phyloP scores from a whole-genome alignment of 30 jellyfish, hydroid and myxozoan species.

The Rhopilema esculentum region DNA sequence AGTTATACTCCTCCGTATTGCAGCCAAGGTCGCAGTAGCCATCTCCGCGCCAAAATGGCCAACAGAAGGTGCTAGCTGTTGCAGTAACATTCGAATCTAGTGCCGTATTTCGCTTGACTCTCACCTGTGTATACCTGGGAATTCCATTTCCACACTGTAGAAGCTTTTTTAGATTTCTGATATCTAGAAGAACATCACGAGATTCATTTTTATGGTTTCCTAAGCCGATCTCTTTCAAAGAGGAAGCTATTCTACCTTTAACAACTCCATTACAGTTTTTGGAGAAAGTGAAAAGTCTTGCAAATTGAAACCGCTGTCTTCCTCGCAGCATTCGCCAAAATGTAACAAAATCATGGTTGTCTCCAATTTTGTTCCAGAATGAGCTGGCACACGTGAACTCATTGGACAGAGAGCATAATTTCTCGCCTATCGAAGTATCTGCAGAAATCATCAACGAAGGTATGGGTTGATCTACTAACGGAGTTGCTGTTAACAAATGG shows the following conservation, averaged over 20 bases:
- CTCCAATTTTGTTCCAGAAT: not conserved
- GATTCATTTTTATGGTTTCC: not conserved
- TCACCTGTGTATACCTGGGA: not conserved
- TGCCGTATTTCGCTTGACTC: not conserved
- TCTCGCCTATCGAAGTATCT: not conserved
- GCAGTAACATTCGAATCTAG: not conserved
- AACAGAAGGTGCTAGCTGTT: conserved; percentile 22
- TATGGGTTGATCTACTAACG: not conserved
- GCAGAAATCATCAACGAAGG: not conserved
- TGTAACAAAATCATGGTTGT: not conserved
- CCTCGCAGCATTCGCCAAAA: not conserved
- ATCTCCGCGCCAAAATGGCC: conserved; percentile 68
- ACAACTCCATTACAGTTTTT: not conserved
- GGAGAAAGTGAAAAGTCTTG: not conserved
- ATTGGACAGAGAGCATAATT: not conserved
- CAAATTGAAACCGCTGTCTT: not conserved
- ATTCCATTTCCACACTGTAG: not conserved
- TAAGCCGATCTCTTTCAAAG: not conserved
- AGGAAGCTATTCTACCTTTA: not conserved
- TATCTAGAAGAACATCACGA: not conserved
- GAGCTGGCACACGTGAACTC: not conserved
- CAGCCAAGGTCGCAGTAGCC: conserved; percentile 79
- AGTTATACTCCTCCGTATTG: conserved; percentile 45
- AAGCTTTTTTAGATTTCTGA: not conserved
- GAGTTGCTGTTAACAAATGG: not conserved